Percentiles rank a stretch among this genome's conserved stretches.
These are phyloP conservation scores for Theristicus caerulescens DNA, from an alignment of 2,113 vertebrate species.

Conservation along the genomic window DNA sequence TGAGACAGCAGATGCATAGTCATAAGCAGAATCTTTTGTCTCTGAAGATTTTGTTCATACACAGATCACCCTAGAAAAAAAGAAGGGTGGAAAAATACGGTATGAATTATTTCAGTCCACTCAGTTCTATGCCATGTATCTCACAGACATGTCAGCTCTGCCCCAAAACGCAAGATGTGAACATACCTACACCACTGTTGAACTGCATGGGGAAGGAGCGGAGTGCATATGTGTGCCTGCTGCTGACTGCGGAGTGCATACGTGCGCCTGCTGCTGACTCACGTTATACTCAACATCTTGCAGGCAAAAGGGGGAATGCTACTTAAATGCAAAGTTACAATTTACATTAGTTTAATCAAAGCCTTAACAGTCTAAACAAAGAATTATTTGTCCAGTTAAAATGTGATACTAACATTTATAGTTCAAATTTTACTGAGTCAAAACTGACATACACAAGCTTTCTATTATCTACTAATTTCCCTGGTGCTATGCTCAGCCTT, in stretches of 20 bases:
- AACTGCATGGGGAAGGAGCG: neutral
- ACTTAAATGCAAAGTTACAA: neutral
- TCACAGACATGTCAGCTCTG: neutral
- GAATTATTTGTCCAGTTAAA: neutral
- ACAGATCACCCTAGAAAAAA: neutral
- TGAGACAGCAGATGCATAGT: constrained; percentile 26
- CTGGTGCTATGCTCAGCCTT: neutral
- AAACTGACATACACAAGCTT: neutral
- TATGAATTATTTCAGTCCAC: neutral
- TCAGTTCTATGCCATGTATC: neutral
- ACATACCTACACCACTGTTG: neutral
- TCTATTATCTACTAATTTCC: neutral
- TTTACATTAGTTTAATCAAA: neutral
- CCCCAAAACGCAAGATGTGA: neutral
- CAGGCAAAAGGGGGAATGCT: neutral
- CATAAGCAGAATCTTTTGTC: neutral
- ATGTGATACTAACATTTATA: neutral
- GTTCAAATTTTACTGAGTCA: neutral
- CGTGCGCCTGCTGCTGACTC: neutral
- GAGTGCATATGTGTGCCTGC: neutral
- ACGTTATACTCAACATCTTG: neutral
- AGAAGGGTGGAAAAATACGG: neutral
- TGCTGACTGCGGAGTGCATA: neutral
- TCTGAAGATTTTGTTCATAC: neutral
- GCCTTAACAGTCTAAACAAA: neutral